Percentiles rank a stretch among this genome's conserved stretches.
Conservation (phyloP, 2,797 vertebrate genomes). For the Australoheros facetus region DNA sequence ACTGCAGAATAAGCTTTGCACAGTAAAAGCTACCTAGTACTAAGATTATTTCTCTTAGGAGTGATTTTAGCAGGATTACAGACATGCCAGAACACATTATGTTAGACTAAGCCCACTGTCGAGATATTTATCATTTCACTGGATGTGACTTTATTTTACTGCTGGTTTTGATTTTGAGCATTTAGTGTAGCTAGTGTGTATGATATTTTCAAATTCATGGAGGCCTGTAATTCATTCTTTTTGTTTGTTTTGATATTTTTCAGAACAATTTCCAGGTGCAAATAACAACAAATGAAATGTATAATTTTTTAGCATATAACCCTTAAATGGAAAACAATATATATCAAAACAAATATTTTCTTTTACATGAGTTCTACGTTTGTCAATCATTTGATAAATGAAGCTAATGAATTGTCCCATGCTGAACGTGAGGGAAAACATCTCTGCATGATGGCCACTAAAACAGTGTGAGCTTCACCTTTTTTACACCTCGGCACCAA, state of each 20-base stretch:
- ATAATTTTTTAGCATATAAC: background rate
- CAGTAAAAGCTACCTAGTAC: constrained; percentile 4
- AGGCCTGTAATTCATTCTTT: background rate
- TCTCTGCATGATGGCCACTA: constrained; percentile 57
- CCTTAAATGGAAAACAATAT: background rate
- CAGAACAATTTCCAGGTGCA: background rate
- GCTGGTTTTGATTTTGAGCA: background rate
- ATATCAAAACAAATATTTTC: background rate
- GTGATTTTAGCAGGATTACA: constrained; percentile 23
- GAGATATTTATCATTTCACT: constrained; percentile 18
- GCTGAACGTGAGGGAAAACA: constrained; percentile 54
- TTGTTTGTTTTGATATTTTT: background rate
- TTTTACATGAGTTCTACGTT: background rate
- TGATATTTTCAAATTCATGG: background rate
- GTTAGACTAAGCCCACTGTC: constrained; percentile 9
- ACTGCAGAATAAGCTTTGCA: background rate
- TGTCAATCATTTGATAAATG: constrained; percentile 31
- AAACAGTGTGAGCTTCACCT: constrained; percentile 74
- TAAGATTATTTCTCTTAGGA: constrained; percentile 8
- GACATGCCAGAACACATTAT: constrained; percentile 11
- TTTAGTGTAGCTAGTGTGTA: background rate
- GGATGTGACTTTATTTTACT: constrained; percentile 18
- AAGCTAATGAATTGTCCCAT: constrained; percentile 47
- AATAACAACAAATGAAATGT: background rate
- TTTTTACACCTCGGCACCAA: constrained; percentile 47